Percentiles rank a stretch among this genome's conserved stretches.
Evolutionary conservation across 2,888 invertebrate genomes (phyloP).

Genomic region (Heliconius erato): DNA sequence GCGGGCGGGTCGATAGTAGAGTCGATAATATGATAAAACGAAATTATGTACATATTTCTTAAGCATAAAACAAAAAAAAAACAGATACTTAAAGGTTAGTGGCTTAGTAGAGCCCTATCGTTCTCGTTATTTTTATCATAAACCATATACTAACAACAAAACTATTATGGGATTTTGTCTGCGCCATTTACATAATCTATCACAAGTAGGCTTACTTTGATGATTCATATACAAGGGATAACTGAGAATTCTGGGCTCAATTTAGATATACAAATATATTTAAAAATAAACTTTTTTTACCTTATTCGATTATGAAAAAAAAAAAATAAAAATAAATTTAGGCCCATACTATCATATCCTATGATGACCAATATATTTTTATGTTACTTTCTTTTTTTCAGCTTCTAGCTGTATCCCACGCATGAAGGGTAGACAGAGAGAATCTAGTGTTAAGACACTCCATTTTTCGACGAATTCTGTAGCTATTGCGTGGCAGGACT

Average conservation of each 20-base stretch:
- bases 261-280: not conserved
- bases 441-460: no score
- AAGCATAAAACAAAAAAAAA: conserved; percentile 13
- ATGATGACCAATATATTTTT: no score
- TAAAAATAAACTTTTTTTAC: not conserved
- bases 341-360: no score
- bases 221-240: conserved; percentile 30
- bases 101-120: conserved; percentile 28
- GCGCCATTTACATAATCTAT: conserved; percentile 48
- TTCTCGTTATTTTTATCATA: conserved; percentile 34
- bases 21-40: not conserved
- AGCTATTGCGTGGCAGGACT: no score
- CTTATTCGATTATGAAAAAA: not conserved
- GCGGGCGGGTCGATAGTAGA: no score
- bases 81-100: conserved; percentile 18
- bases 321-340: not conserved
- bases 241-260: conserved; percentile 6
- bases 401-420: no score
- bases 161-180: conserved; percentile 45
- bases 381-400: no score
- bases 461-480: no score
- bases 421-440: no score
- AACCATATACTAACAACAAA: conserved; percentile 45
- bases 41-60: not conserved
- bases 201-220: conserved; percentile 38